Evolutionary conservation across 2,797 vertebrate species (phyloP), one percentile per base, ranked within the genome.

Genomic region (Enteromius thamalakanensis): DNA sequence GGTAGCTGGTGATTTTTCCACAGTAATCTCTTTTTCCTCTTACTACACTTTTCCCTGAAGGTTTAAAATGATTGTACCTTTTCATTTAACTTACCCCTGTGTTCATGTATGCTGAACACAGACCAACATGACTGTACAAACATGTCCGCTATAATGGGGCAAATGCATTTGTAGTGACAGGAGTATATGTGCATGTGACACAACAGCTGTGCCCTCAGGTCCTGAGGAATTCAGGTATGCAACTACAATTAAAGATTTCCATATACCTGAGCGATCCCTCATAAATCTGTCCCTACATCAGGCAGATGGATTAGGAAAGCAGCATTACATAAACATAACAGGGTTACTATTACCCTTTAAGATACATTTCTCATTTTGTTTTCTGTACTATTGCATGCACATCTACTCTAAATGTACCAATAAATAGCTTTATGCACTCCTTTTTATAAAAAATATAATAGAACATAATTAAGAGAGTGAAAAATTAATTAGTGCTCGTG

Each of bases 231-330:
- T 78, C 68, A 87, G 83, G 67, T 77, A 85, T 14, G 65, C 79
- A 79, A 88, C 85, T 83, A 81, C 32, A 80, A 82, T 76, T 85
- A 71, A 89, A 84, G 76, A 88, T 86, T 87, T 71, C 49, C 76
- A 65, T 55, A 60, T 81, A 84, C 79, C n/a, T 67, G 67, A 76
- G 83, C 26, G 82, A 80, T 76, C 6, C 21, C 42, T 75, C 65
- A 12, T 87, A 87, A 89, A 86, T 83, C 80, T 83, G 79, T 42
- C 21, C 42, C 71, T 58, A 29, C 26, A 60, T 70, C 2, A 78
- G 53, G 55, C 14, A 78, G 62, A 60, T 47, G 40, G 62, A 42
- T 81, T 83, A n/a, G 42, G 37, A 19, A 23, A 32, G 23, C 58
- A 29, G 9, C 21, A 32, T 80, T 19, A 72, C 21, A 32, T 14